Conservation (phyloP, 2,888 invertebrate genomes). For the Parnassius apollo region DNA sequence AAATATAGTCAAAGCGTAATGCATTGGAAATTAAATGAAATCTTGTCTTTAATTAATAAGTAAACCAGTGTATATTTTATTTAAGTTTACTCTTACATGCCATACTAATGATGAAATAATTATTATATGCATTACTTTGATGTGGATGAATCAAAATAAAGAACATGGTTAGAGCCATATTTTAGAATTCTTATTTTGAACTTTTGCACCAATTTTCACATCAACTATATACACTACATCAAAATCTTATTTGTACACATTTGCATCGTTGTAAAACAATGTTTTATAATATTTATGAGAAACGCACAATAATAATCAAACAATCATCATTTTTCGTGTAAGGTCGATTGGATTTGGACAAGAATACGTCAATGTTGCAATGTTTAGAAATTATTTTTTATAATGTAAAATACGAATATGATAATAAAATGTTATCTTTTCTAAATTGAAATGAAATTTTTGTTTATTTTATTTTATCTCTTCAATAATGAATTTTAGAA, state of each 20-base stretch:
- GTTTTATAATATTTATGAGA: constrained; percentile 28
- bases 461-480: constrained; percentile 25
- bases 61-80: constrained; percentile 49
- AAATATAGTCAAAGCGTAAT: constrained; percentile 33
- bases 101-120: constrained; percentile 29
- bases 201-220: neutral
- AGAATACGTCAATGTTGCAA: constrained; percentile 13
- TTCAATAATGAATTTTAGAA: neutral
- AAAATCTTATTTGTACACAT: constrained; percentile 2
- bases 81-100: constrained; percentile 41
- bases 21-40: constrained; percentile 43
- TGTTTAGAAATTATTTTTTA: constrained; percentile 21
- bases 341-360: neutral
- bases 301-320: constrained; percentile 38
- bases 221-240: neutral
- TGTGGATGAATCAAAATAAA: neutral
- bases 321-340: constrained; percentile 8
- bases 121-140: constrained; percentile 10
- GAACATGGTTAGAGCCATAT: no score
- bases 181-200: no score
- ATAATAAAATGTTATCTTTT: constrained; percentile 29
- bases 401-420: constrained; percentile 26
- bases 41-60: constrained; percentile 24
- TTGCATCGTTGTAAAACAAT: neutral
- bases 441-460: constrained; percentile 30